phyloP scores from a whole-genome alignment of 2,888 invertebrate genomes.

The Ectemnius continuus region DNA sequence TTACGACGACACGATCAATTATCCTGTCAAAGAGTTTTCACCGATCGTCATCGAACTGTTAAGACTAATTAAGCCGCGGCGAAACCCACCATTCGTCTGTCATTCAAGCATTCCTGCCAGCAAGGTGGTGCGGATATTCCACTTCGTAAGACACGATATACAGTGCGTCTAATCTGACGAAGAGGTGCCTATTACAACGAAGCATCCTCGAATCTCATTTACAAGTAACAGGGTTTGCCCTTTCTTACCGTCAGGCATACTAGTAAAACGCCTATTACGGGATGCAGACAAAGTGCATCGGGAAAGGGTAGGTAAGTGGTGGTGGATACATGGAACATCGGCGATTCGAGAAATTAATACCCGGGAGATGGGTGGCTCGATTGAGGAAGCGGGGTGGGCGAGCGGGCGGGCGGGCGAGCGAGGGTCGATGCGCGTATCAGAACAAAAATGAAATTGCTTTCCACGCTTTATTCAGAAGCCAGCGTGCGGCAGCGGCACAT shows the following conservation, averaged over 20 bases:
- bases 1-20: constrained; percentile 50
- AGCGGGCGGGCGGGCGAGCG: too few species aligned
- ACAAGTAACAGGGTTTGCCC: too few species aligned
- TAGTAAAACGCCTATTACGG: constrained; percentile 25
- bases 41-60: constrained; percentile 53
- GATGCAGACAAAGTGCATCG: constrained; percentile 41
- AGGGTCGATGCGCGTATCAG: constrained; percentile 5
- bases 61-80: constrained; percentile 54
- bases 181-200: too few species aligned
- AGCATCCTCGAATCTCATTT: too few species aligned
- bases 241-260: too few species aligned
- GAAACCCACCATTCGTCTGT: too few species aligned
- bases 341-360: constrained; percentile 3
- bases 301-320: constrained; percentile 35
- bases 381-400: too few species aligned
- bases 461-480: constrained; percentile 64
- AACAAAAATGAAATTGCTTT: constrained; percentile 37
- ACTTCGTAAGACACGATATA: too few species aligned
- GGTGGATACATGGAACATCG: constrained; percentile 21
- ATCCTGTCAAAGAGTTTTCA: constrained; percentile 55
- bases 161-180: too few species aligned
- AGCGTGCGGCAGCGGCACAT: constrained; percentile 61
- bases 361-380: not conserved
- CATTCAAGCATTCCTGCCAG: too few species aligned
- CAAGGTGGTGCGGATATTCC: too few species aligned